Conservation (phyloP, 2,113 vertebrate genomes). For the Lutjanus erythropterus region DNA sequence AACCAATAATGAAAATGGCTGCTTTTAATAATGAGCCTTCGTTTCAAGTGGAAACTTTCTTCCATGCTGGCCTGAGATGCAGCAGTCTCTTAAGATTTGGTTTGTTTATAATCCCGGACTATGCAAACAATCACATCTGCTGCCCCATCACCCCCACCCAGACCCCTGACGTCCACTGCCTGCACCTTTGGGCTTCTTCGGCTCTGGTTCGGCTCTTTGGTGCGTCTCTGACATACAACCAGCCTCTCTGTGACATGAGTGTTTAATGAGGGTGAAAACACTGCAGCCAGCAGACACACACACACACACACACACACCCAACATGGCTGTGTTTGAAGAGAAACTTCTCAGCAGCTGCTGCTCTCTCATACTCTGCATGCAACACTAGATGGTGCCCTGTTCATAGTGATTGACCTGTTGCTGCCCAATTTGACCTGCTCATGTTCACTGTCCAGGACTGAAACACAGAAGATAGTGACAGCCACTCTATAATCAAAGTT, state of each 20-base stretch:
- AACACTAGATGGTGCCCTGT: slow-evolving; percentile 82
- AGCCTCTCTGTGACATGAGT: background rate
- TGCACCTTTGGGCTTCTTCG: slow-evolving; percentile 8
- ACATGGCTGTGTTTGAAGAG: slow-evolving; percentile 21
- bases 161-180: slow-evolving; percentile 1
- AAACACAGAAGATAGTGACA: background rate
- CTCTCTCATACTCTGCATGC: slow-evolving; percentile 58
- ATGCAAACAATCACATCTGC: slow-evolving; percentile 62
- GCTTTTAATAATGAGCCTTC: background rate
- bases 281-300: background rate
- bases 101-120: slow-evolving; percentile 25
- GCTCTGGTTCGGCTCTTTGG: background rate
- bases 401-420: slow-evolving; percentile 68
- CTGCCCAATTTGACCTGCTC: slow-evolving; percentile 58
- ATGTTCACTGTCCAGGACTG: background rate
- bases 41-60: background rate
- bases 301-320: background rate
- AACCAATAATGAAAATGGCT: background rate
- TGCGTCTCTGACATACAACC: background rate
- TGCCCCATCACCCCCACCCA: background rate
- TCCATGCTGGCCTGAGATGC: background rate
- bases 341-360: background rate
- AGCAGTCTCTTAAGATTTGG: background rate
- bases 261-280: background rate
- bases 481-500: background rate